A percentile compares a stretch with the other conserved stretches of the same genome.
Conservation (phyloP, 2,113 vertebrate species). For the Calidris pugnax region DNA sequence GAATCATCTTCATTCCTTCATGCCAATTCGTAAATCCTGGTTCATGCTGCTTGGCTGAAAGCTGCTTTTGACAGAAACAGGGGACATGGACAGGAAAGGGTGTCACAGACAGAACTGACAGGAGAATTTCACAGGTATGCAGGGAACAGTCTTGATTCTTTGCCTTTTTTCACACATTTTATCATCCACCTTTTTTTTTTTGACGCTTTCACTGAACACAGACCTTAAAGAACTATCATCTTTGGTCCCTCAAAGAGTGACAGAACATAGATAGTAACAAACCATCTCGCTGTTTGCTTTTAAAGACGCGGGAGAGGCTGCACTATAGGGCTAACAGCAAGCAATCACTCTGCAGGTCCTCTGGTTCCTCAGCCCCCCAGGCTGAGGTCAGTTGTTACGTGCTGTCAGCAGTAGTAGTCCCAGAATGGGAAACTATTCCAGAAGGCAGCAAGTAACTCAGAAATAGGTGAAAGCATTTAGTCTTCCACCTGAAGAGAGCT, state of each 20-base stretch:
- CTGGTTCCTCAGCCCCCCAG: not conserved
- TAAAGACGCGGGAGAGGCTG: not conserved
- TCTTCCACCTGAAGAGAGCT: not conserved
- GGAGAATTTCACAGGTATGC: conserved; percentile 11
- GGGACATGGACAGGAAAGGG: not conserved
- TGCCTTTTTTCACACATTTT: not conserved
- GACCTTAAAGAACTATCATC: not conserved
- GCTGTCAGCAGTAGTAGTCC: not conserved
- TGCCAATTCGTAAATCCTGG: not conserved
- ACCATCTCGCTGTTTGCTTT: not conserved
- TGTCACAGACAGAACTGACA: not conserved
- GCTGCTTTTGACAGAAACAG: not conserved
- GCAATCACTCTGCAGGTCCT: not conserved
- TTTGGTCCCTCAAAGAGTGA: not conserved
- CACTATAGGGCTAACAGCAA: not conserved
- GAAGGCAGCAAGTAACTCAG: not conserved
- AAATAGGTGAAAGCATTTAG: not conserved
- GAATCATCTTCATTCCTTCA: not conserved
- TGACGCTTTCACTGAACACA: not conserved
- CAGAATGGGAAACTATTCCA: not conserved
- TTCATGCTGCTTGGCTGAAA: not conserved
- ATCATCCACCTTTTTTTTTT: not conserved
- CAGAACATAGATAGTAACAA: not conserved
- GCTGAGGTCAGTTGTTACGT: not conserved
- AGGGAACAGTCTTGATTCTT: not conserved